Base-by-base conservation (phyloP, 2,888 invertebrate species). In the Prosapia bicincta region DNA sequence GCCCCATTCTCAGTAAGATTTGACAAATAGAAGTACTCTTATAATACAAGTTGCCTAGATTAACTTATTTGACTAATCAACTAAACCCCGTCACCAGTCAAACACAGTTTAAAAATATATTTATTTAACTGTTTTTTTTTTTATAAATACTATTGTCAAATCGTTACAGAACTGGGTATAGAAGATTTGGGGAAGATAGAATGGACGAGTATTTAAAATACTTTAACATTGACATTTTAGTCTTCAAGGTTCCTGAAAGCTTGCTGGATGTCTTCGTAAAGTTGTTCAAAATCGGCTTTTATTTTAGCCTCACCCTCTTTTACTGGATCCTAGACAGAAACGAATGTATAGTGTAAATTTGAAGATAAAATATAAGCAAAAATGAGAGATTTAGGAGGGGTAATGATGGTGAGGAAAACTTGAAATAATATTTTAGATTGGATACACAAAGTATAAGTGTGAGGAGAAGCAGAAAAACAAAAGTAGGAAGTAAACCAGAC, bases 211-310 rank as follows among this genome's bases (percentile, higher is more conserved):
- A 54, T 54, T 54, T 54, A 20, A 13, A n/a, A n/a, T n/a, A 54
- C 2, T 20, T 54, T 3, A 54, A 54, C 54, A 20, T 54, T 6
- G 54, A 54, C 54, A 20, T 54, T 2, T 89, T 96, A 97, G 87
- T 99, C 99, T 89, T 99, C 99, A 84, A 99, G 89, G 89, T 98
- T 98, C 86, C 99, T 93, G 90, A 99, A 99, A 82, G 96, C 95
- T 84, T 95, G 94, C 82, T 97, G 95, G 89, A 99, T 96, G 85
- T 97, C 96, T 86, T 99, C 99, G 83, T 96, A 89, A 75, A 99
- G 88, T 84, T 98, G 98, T 85, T 99, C 99, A 86, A 95, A 98
- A 84, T 99, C 98, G 69, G 94, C 92, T 86, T 95, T 95, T 86
- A 99, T 98, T 88, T 98, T 99, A 15, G 92, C 92, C 86, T 99